Conservation (phyloP, 2,113 vertebrate genomes). For the Forbesichthys papilliferus region DNA sequence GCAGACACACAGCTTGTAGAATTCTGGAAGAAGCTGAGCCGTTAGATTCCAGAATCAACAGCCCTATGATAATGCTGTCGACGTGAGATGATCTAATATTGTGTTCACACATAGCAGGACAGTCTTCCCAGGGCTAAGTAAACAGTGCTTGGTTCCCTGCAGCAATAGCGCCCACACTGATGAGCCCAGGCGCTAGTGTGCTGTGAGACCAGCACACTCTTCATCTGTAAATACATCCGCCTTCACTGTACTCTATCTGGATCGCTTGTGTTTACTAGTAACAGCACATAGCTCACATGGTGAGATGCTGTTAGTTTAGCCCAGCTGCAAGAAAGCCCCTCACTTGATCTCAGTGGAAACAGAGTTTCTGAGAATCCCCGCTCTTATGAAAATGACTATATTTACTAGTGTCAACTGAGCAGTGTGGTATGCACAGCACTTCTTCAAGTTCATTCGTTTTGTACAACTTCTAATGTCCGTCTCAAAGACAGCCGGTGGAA, state of each 20-base stretch:
- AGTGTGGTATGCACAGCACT: not conserved
- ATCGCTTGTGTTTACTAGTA: constrained; percentile 36
- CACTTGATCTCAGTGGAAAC: constrained; percentile 16
- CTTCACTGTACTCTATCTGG: constrained; percentile 23
- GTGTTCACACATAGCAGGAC: constrained; percentile 58
- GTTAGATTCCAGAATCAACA: constrained; percentile 55
- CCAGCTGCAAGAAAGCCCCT: constrained; percentile 47
- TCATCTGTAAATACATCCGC: constrained; percentile 41
- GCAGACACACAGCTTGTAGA: constrained; percentile 1
- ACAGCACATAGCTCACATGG: constrained; percentile 35
- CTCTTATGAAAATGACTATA: not conserved
- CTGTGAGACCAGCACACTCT: constrained; percentile 30
- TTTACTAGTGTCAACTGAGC: constrained; percentile 2
- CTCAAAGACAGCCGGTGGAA: not conserved
- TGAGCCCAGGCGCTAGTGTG: constrained; percentile 38
- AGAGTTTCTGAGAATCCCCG: constrained; percentile 7
- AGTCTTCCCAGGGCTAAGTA: constrained; percentile 44
- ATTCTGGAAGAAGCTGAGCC: constrained; percentile 22
- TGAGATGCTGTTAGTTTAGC: constrained; percentile 35
- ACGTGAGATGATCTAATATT: constrained; percentile 51
- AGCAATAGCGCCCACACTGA: constrained; percentile 29
- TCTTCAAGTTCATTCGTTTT: not conserved
- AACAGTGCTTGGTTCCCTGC: constrained; percentile 46
- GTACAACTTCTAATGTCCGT: not conserved
- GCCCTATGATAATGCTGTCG: constrained; percentile 57